Evolutionary conservation across 2,888 invertebrate species (phyloP), one percentile per base, ranked within the genome.

Genomic region (Stenurella melanura): DNA sequence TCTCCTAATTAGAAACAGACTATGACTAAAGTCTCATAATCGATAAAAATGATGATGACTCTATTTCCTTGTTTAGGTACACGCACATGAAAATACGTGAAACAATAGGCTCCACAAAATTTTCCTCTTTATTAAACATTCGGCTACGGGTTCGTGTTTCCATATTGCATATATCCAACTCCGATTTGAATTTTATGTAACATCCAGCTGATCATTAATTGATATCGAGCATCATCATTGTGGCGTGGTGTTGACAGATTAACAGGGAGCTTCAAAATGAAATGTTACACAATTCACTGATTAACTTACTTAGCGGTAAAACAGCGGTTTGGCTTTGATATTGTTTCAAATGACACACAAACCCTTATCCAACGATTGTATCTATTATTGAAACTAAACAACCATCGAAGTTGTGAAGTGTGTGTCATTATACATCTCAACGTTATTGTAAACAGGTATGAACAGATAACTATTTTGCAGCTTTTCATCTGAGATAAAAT

Each of bases 231-330:
- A 50, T n/a, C 50, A n/a, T 50, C 50, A 50, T n/a, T 50, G n/a
- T n/a, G n/a, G 50, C 6, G 50, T 50, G 50, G 50, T 50, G 50
- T 6, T 50, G 50, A 50, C 50, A 50, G 50, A 50, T 50, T 50
- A 50, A 50, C 50, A 15, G 12, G n/a, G 50, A 50, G n/a, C 50
- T 50, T 50, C 15, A 50, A 50, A 50, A 50, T 50, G 50, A n/a
- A 50, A 50, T 50, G 50, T 50, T 50, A 12, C 50, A 50, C 50
- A 50, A 50, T 50, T 50, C 50, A 50, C n/a, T n/a, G 50, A 50
- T 50, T n/a, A 50, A 50, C 50, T 50, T 12, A 50, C n/a, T n/a
- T 50, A 17, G 50, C 50, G 50, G 50, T 6, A 50, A n/a, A 50
- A 50, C 15, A n/a, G 50, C 50, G 50, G 50, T 50, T 50, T 50